phyloP scores from a whole-genome alignment of 1,140 invertebrate genomes.

The Reticulitermes speratus region DNA sequence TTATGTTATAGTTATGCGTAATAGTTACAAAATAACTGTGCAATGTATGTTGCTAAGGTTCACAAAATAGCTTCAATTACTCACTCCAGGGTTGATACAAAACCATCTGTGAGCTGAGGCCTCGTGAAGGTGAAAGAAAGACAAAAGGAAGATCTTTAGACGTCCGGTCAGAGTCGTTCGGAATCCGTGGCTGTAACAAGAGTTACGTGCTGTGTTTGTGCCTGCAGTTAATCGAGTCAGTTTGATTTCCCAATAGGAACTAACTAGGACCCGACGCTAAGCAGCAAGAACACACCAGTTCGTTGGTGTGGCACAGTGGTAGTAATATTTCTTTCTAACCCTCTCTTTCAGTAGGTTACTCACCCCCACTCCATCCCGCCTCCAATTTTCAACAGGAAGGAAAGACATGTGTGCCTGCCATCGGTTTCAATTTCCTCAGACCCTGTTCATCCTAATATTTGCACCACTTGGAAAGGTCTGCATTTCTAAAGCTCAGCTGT shows the following conservation, averaged over 20 bases:
- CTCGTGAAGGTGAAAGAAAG: no score
- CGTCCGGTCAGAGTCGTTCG: not conserved
- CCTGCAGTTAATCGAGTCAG: not conserved
- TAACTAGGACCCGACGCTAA: not conserved
- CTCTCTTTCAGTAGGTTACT: not conserved
- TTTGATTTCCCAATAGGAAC: constrained; percentile 12
- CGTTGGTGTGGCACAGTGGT: not conserved
- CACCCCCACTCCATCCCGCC: not conserved
- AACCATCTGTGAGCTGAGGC: no score
- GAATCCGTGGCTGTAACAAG: not conserved
- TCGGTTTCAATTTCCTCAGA: constrained; percentile 4
- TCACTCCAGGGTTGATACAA: no score
- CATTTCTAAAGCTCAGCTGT: not conserved
- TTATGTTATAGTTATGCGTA: no score
- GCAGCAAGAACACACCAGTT: not conserved
- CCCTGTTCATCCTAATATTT: not conserved
- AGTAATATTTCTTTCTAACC: constrained; percentile 5
- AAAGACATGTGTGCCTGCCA: not conserved
- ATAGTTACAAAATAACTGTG: no score
- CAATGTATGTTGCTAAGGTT: no score
- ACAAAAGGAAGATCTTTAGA: not conserved
- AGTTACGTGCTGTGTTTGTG: not conserved
- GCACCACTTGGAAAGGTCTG: not conserved
- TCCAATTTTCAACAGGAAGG: constrained; percentile 1
- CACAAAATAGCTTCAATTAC: no score